phyloP scores from a whole-genome alignment of 1,140 invertebrate genomes.

The Druon quercuslanigerum region DNA sequence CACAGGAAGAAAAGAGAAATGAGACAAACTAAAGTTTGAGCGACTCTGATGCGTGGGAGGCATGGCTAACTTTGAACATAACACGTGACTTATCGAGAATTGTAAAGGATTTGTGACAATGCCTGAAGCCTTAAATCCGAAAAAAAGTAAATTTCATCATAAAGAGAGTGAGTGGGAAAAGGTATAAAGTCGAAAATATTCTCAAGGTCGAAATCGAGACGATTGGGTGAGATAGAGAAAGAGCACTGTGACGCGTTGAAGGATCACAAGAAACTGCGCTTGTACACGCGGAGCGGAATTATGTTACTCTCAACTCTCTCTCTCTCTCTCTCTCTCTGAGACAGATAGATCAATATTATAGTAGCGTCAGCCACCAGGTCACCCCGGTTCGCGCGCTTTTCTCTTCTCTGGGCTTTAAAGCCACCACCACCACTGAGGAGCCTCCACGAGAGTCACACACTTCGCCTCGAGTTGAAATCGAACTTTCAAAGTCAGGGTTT shows the following conservation, averaged over 20 bases:
- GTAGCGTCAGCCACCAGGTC: constrained; percentile 44
- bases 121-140: neutral
- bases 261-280: constrained; percentile 61
- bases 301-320: constrained; percentile 48
- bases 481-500: neutral
- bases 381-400: constrained; percentile 39
- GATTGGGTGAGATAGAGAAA: neutral
- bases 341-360: constrained; percentile 68
- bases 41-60: neutral
- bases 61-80: neutral
- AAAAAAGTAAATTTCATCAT: neutral
- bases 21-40: neutral
- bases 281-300: constrained; percentile 54
- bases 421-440: neutral
- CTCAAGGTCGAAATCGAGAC: neutral
- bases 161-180: neutral
- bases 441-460: neutral
- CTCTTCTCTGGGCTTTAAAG: constrained; percentile 3
- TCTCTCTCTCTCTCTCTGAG: constrained; percentile 36
- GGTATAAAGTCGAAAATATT: neutral
- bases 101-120: neutral
- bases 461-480: neutral
- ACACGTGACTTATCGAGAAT: neutral
- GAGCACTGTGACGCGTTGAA: constrained; percentile 42
- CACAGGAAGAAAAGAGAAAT: neutral